These are phyloP conservation scores for Desmodus rotundus DNA, from an alignment of 2,113 vertebrate species.

Conservation along the genomic window DNA sequence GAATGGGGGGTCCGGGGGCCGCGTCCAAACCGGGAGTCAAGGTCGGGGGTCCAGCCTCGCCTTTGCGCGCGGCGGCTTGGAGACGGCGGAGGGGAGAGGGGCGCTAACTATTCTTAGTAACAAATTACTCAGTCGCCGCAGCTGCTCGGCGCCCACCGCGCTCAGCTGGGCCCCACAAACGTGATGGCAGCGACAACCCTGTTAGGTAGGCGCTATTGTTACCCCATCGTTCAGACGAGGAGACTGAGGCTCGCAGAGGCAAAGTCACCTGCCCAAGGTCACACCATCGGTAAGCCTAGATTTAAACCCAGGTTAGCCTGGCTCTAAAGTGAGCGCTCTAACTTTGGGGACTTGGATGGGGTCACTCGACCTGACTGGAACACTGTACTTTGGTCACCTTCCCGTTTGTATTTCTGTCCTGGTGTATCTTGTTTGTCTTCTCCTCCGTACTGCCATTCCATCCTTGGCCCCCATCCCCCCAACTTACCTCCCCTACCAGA, in stretches of 20 bases:
- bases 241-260: conserved; percentile 65
- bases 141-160: conserved; percentile 60
- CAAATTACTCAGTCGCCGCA: conserved; percentile 66
- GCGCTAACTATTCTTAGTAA: conserved; percentile 75
- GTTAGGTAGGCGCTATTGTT: conserved; percentile 57
- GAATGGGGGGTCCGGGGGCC: background rate
- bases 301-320: conserved; percentile 24
- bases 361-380: background rate
- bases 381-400: background rate
- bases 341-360: conserved; percentile 9
- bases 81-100: conserved; percentile 51
- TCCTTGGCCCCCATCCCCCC: background rate
- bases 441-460: background rate
- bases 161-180: conserved; percentile 51
- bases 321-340: conserved; percentile 4
- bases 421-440: background rate
- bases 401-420: conserved; percentile 21
- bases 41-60: conserved; percentile 16
- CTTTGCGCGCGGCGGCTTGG: background rate
- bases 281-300: conserved; percentile 52
- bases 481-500: background rate
- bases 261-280: conserved; percentile 72
- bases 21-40: background rate
- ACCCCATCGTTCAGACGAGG: conserved; percentile 63
- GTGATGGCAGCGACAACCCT: conserved; percentile 46